Conservation (phyloP, 2,888 invertebrate species). For the Papilio demoleus region DNA sequence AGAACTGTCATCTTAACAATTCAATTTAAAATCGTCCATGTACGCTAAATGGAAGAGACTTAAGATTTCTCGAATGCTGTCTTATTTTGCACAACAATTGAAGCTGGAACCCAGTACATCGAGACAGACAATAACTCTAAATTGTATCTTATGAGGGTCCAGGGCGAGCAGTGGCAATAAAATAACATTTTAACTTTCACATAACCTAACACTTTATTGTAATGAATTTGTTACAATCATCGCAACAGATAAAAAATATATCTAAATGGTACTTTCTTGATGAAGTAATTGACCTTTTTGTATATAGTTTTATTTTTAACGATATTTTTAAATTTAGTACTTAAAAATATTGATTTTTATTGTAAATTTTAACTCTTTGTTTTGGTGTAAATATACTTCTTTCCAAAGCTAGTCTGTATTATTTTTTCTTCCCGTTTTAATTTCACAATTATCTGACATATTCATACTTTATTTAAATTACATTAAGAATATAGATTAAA, state of each 20-base stretch:
- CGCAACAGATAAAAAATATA: neutral
- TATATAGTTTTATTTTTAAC: too few species aligned
- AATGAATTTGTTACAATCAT: neutral
- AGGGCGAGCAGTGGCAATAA: neutral
- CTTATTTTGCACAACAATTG: neutral
- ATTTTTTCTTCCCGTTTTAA: too few species aligned
- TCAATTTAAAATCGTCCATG: neutral
- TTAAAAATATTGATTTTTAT: too few species aligned
- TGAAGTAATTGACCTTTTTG: too few species aligned
- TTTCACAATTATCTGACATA: too few species aligned
- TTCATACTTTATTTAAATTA: too few species aligned
- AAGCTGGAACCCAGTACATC: neutral
- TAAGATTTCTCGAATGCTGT: neutral
- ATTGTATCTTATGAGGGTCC: neutral
- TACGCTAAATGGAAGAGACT: neutral
- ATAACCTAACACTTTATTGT: neutral
- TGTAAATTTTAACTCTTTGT: too few species aligned
- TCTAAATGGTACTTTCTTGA: neutral
- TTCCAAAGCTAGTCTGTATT: too few species aligned
- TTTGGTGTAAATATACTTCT: too few species aligned
- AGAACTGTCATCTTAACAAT: neutral
- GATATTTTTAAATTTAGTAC: too few species aligned
- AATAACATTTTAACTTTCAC: neutral
- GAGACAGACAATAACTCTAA: neutral
- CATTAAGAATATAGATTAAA: too few species aligned